phyloP scores from a whole-genome alignment of 2,888 invertebrate genomes.

The Lasioglossum villosulum region DNA sequence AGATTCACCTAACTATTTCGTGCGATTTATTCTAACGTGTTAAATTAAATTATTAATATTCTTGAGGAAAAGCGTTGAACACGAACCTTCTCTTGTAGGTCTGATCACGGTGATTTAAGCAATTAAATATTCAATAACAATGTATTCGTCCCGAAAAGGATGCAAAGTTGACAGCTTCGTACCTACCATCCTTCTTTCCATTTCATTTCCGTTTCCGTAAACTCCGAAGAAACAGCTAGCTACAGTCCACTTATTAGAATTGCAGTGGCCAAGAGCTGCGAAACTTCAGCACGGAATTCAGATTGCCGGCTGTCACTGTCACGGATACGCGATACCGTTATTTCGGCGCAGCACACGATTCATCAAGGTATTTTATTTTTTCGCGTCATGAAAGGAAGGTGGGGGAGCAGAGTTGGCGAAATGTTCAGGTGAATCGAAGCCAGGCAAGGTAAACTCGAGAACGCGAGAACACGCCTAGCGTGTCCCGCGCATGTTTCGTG shows the following conservation, averaged over 20 bases:
- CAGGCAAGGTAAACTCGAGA: conserved; percentile 10
- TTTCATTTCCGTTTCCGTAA: conserved; percentile 1
- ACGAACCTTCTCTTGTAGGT: not conserved
- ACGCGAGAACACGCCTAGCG: conserved; percentile 58
- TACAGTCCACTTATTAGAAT: not conserved
- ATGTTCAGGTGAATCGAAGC: not conserved
- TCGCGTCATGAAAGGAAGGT: not conserved
- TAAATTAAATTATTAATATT: not conserved
- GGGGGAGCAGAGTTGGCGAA: not conserved
- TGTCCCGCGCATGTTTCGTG: conserved; percentile 73
- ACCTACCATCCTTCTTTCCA: not conserved
- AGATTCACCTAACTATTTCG: not conserved
- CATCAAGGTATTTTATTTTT: not conserved
- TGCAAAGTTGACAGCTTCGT: not conserved
- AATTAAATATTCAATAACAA: not conserved
- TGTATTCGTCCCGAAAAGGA: not conserved
- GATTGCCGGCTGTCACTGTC: not conserved
- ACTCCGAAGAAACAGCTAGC: not conserved
- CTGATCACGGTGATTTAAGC: not conserved
- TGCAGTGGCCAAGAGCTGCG: not conserved
- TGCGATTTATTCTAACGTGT: not conserved
- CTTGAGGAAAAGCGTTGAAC: not conserved
- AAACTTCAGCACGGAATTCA: not conserved
- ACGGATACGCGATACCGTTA: conserved; percentile 10
- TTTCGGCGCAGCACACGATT: not conserved